Base-by-base conservation (phyloP, 2,113 vertebrate genomes). In the Gasterosteus nipponicus region DNA sequence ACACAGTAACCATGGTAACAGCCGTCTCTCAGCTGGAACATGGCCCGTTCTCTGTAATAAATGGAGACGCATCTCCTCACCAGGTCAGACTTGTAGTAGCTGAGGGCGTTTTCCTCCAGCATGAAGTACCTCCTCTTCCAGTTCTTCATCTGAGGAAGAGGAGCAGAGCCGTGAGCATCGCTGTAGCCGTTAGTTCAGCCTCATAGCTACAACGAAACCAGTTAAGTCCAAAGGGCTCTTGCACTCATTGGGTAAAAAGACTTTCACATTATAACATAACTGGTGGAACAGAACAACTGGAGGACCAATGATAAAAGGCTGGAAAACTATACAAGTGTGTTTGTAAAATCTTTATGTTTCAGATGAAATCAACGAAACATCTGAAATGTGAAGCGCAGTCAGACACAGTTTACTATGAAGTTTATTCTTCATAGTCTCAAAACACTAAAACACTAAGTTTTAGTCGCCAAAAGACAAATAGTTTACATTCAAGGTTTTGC, bases 121-220 rank as follows among this genome's bases (percentile, higher is more conserved):
- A 97, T 89, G 87, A 99, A 99, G 85, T 96, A 99, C 87, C 98
- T 95, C 85, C 97, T 95, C 93, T 99, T 99, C 98, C 98, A 99
- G 87, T 95, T 99, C 92, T 96, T 98, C 97, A 99, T 99, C 98
- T 99, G 86, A 81, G 72, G 80, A 68, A 33, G 51, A 70, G 12
- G 16, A 81, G 31, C 38, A 71, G 4, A 51, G 26, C 10, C 0
- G 11, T 42, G 1, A 29, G 10, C 19, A 5, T 26, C 46, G n/a
- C 3, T 29, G 57, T 1, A 19, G 4, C 7, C 1, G 14, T 26
- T 15, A 22, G 18, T 22, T 56, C 42, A 69, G 26, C 15, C 26
- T 8, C 12, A 5, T 2, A 15, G 56, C 33, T 33, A 16, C 14
- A 33, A 31, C 0, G 18, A 49, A n/a, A 4, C 6, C 11, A 33